Evolutionary conservation across 2,888 invertebrate species (phyloP), one percentile per base, ranked within the genome.

Genomic region (Aspidapion aeneum): DNA sequence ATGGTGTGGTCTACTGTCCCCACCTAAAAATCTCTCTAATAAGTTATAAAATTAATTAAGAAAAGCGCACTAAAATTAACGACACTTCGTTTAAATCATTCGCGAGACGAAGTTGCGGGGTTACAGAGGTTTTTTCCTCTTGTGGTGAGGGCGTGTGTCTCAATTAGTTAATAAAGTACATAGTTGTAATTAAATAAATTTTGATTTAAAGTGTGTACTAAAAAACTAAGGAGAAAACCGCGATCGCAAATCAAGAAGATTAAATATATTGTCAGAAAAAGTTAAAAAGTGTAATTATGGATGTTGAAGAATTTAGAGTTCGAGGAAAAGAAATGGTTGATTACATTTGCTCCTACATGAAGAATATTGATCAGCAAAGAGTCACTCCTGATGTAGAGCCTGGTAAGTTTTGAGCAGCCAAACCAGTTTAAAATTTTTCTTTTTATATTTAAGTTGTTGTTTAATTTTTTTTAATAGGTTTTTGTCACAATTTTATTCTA

Each of bases 271-370:
- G n/a, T n/a, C n/a, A n/a, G n/a, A n/a, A n/a, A n/a, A n/a, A n/a
- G n/a, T 35, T 12, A 35, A 12, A 7, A 12, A 3, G 3, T 35
- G 12, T 35, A 3, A 56, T n/a, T 18, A 96, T 96, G 96, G 92
- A 96, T 79, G 87, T 90, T 63, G 87, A 91, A 67, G 94, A 94
- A 79, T 96, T 97, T 80, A 87, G 95, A 58, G 82, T 85, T 60
- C 87, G 92, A 60, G 96, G 96, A 49, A 91, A 91, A 77, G 92
- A 96, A 82, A 96, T 96, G 95, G 91, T 98, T 66, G 96, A 98
- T 78, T 96, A 94, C 79, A 95, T 97, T 71, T 94, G 95, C 80
- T 87, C 91, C 68, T 97, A 96, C 76, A 85, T 95, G 86, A 89
- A 86, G 70, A 91, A 89, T 51, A 83, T 96, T 70, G 84, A 85